These are phyloP conservation scores for Biston betularia DNA, from an alignment of 2,888 invertebrate genomes.

Conservation along the genomic window DNA sequence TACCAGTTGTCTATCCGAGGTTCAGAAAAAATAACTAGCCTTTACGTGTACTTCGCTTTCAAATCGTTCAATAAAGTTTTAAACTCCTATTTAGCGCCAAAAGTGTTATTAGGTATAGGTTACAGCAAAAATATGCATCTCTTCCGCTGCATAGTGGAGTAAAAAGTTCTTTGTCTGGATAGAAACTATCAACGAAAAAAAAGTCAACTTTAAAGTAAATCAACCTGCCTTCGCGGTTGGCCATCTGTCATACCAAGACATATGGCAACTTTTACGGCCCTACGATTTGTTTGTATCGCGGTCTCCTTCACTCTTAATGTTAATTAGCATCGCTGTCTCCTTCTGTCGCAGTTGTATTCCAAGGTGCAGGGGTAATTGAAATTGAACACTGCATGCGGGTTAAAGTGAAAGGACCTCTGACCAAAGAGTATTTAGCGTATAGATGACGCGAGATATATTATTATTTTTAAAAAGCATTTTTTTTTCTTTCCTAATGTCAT, in stretches of 20 bases:
- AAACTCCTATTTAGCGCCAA: not conserved
- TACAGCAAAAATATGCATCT: not conserved
- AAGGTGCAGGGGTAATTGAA: conserved; percentile 79
- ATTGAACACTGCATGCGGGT: conserved; percentile 82
- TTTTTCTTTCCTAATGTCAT: not conserved
- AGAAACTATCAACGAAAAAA: conserved; percentile 17
- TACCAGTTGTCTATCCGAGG: too few relatives aligned
- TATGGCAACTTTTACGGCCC: conserved; percentile 75
- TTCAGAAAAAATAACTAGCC: too few relatives aligned
- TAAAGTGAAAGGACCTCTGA: conserved; percentile 77
- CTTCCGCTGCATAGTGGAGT: conserved; percentile 4
- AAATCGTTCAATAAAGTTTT: too few relatives aligned
- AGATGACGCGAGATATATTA: not conserved
- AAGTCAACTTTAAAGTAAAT: conserved; percentile 53
- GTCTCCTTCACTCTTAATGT: conserved; percentile 53
- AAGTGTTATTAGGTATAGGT: not conserved
- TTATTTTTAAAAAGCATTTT: not conserved
- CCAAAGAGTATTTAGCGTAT: conserved; percentile 60
- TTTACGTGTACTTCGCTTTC: too few relatives aligned
- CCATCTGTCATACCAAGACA: conserved; percentile 80
- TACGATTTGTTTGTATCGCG: conserved; percentile 79
- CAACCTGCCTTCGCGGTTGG: conserved; percentile 71
- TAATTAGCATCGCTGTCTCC: conserved; percentile 48
- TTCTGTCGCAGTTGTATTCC: conserved; percentile 72
- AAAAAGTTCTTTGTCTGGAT: conserved; percentile 17